phyloP scores from a whole-genome alignment of 2,888 invertebrate species.

The Spatulosminthurus flaviceps region DNA sequence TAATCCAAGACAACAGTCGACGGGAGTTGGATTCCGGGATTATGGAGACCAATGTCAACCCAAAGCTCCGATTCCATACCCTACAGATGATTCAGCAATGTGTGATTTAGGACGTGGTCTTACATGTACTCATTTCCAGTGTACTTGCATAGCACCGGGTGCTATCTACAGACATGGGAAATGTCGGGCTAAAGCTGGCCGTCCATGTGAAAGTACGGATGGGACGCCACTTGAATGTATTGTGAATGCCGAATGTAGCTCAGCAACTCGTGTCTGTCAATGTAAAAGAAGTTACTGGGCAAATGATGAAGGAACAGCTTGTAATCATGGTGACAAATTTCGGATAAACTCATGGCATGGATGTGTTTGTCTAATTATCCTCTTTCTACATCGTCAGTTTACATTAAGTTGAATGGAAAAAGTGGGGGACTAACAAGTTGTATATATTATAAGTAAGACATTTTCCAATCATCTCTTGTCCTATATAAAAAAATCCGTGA shows the following conservation, averaged over 20 bases:
- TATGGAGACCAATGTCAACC: conserved; percentile 42
- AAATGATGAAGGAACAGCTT: conserved; percentile 42
- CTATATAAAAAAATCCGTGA: too few relatives aligned
- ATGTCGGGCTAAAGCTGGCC: conserved; percentile 59
- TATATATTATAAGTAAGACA: neutral
- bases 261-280: conserved; percentile 39
- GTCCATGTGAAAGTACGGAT: conserved; percentile 48
- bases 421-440: too few relatives aligned
- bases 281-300: conserved; percentile 35
- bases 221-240: conserved; percentile 57
- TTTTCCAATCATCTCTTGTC: too few relatives aligned
- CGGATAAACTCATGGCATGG: neutral
- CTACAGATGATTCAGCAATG: conserved; percentile 6
- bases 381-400: neutral
- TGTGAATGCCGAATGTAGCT: conserved; percentile 57
- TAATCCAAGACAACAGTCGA: neutral
- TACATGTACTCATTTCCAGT: conserved; percentile 5
- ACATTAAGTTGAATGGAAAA: neutral
- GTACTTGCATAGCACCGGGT: conserved; percentile 56
- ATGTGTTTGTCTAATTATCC: neutral
- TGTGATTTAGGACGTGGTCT: conserved; percentile 38
- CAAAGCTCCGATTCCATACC: neutral
- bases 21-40: conserved; percentile 22
- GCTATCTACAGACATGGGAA: conserved; percentile 59
- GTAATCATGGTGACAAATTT: conserved; percentile 8